Percentiles rank a stretch among this genome's conserved stretches.
These are phyloP conservation scores for Gallinago undulata DNA, from an alignment of 2,113 vertebrate genomes.

Conservation along the genomic window DNA sequence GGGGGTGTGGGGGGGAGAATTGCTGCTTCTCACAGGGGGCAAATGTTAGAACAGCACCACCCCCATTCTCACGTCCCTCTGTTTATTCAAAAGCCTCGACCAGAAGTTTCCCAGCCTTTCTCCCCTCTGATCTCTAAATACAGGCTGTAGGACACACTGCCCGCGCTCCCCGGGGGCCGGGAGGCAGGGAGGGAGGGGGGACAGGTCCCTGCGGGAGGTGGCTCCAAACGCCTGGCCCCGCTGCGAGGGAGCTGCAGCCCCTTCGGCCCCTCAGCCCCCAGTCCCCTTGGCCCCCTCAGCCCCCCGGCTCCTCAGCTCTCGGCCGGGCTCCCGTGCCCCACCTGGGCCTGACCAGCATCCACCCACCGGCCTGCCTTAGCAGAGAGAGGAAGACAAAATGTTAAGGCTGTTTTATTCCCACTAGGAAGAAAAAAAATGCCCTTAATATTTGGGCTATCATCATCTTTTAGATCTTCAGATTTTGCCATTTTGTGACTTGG, in stretches of 20 bases:
- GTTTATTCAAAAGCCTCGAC: not conserved
- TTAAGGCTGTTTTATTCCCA: not conserved
- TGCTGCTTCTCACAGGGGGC: not conserved
- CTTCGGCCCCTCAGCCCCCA: not conserved
- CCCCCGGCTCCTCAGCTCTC: no score
- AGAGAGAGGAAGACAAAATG: not conserved
- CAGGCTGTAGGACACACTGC: not conserved
- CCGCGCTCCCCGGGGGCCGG: accelerated
- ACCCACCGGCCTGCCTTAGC: accelerated
- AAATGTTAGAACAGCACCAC: no score
- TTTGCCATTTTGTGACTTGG: not conserved
- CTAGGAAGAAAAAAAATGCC: not conserved
- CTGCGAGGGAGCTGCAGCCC: not conserved
- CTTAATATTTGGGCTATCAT: not conserved
- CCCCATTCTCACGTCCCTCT: accelerated
- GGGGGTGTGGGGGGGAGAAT: not conserved
- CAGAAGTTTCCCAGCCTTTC: not conserved
- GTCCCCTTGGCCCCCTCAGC: no score
- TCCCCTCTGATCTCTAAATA: not conserved
- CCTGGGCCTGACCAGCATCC: no score
- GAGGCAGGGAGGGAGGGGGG: no score
- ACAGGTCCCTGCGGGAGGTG: not conserved
- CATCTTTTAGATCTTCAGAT: not conserved
- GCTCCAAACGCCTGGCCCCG: accelerated
- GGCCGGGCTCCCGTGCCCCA: not conserved